Base-by-base conservation (phyloP, 1,140 invertebrate species). In the Dreissena rostriformis region DNA sequence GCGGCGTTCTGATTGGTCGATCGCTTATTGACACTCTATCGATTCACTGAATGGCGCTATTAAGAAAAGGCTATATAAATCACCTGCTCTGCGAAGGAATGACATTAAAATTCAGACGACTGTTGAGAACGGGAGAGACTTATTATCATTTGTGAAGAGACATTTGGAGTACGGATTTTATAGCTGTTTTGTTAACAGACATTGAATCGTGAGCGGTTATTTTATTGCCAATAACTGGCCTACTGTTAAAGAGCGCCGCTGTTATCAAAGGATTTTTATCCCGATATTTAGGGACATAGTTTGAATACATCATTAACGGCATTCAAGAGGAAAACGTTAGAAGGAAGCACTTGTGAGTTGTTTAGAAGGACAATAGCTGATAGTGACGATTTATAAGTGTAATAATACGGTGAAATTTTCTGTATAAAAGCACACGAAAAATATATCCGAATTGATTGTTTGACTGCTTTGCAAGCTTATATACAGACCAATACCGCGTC, bases 1-100 rank as follows among this genome's bases (percentile, higher is more conserved):
- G 1, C 19, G 15, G 66, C 29, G 26, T 55, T 80, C 68, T 80
- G 8, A 80, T 80, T 80, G 78, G 78, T 80, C 39, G 19, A 52
- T 57, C 26, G 19, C 12, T 39, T 61, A 61, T 61, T 61, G 57
- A 61, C 57, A 2, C 17, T 19, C 57, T 4, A 61, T 61, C 57
- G 57, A 61, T 61, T 24, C 22, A 61, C 17, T 19, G 4, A 19
- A 61, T n/a, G 22, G 17, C 57, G 57, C 19, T 63, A 61, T 5
- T 24, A 61, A 19, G 57, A n/a, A 61, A 24, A 61, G 57, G 57
- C 17, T 61, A 61, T 61, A 61, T 61, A 61, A 61, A 61, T 61
- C 57, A 61, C 17, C 17, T 24, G 17, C 17, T 19, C 57, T 61
- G 57, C 22, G 57, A 24, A 61, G 57, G 57, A 61, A 61, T 61